Conservation (phyloP, 2,888 invertebrate genomes). For the Herminia tarsipennalis region DNA sequence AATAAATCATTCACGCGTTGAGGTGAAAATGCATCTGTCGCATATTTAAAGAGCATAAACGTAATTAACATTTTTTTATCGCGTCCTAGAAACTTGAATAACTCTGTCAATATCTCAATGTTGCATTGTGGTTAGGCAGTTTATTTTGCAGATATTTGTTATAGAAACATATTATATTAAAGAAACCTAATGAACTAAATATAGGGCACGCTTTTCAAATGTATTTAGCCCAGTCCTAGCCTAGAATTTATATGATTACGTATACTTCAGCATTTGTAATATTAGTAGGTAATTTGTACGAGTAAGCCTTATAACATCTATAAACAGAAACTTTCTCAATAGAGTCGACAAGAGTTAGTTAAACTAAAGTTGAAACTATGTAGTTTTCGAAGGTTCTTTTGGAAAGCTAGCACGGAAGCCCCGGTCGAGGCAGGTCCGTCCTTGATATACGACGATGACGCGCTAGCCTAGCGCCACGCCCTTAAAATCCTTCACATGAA, state of each 20-base stretch:
- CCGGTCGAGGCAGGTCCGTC: conserved; percentile 20
- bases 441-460: conserved; percentile 37
- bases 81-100: conserved; percentile 3
- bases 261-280: too few species aligned
- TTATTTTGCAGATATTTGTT: too few species aligned
- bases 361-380: background rate
- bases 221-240: too few species aligned
- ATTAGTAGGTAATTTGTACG: too few species aligned
- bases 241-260: too few species aligned
- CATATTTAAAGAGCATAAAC: conserved; percentile 12
- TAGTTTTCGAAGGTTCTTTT: conserved; percentile 19
- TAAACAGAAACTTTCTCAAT: background rate
- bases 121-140: background rate
- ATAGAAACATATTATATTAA: too few species aligned
- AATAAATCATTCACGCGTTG: conserved; percentile 29
- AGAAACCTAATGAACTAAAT: too few species aligned
- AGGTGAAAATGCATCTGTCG: conserved; percentile 15
- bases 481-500: conserved; percentile 12
- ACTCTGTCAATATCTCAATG: background rate
- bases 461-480: conserved; percentile 28
- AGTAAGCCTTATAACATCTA: background rate
- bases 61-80: conserved; percentile 3
- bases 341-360: background rate
- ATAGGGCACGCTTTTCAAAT: too few species aligned
- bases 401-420: conserved; percentile 28